These are phyloP conservation scores for Leucophenga maculata DNA, from an alignment of 2,888 invertebrate genomes.

Conservation along the genomic window DNA sequence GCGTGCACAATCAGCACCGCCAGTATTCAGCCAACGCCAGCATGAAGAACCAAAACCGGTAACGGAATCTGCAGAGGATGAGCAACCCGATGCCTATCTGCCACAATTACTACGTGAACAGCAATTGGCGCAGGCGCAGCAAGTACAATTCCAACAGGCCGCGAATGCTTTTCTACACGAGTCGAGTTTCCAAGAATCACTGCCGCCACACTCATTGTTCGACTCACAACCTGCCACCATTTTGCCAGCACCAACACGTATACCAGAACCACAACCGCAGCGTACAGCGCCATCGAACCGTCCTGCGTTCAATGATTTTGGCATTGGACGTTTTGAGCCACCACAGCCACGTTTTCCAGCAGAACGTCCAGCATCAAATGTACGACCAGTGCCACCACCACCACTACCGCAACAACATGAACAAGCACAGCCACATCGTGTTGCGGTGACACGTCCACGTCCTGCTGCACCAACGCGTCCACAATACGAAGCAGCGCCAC, in stretches of 20 bases:
- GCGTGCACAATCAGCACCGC: constrained; percentile 72
- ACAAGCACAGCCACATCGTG: constrained; percentile 73
- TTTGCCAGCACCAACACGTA: constrained; percentile 62
- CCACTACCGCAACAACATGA: constrained; percentile 69
- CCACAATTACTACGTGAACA: constrained; percentile 71
- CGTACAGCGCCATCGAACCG: constrained; percentile 47
- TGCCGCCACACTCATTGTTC: constrained; percentile 56
- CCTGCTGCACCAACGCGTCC: constrained; percentile 69
- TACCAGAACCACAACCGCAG: constrained; percentile 62
- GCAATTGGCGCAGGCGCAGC: constrained; percentile 70
- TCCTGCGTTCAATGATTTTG: constrained; percentile 64
- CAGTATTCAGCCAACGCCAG: constrained; percentile 68
- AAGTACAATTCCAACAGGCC: constrained; percentile 64
- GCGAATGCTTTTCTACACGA: constrained; percentile 66
- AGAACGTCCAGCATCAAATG: constrained; percentile 53
- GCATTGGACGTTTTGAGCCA: constrained; percentile 61
- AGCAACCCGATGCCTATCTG: constrained; percentile 74
- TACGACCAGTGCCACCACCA: constrained; percentile 41
- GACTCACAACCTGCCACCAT: constrained; percentile 55
- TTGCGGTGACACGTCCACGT: constrained; percentile 67
- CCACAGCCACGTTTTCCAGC: constrained; percentile 63
- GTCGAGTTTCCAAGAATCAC: constrained; percentile 71
- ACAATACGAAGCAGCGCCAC: constrained; percentile 51
- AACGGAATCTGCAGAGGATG: constrained; percentile 80
- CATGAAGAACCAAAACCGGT: constrained; percentile 76